phyloP scores from a whole-genome alignment of 64 coral and sea anemone species.

The Trachythela sp. region DNA sequence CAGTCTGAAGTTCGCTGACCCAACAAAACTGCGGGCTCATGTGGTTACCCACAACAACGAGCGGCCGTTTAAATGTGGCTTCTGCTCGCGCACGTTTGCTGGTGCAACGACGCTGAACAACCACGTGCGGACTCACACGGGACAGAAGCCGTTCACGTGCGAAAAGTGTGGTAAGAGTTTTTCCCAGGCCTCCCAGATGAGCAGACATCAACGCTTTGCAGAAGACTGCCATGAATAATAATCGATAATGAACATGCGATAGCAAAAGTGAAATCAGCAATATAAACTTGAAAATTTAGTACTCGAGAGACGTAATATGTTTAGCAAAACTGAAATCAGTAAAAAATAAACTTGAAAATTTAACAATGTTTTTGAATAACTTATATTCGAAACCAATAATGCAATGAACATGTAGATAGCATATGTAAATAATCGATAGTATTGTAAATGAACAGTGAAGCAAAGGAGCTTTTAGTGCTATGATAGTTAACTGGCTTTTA shows the following conservation, averaged over 20 bases:
- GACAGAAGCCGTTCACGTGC: conserved; percentile 51
- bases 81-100: conserved; percentile 56
- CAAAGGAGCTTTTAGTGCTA: no score
- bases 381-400: no score
- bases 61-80: conserved; percentile 19
- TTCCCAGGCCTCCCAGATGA: conserved; percentile 43
- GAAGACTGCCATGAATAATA: conserved; percentile 19
- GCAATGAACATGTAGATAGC: no score
- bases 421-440: no score
- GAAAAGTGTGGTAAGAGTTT: conserved; percentile 47
- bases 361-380: conserved; percentile 20
- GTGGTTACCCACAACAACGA: conserved; percentile 17
- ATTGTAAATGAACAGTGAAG: no score
- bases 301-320: not conserved
- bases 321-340: not conserved
- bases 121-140: conserved; percentile 57
- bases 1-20: not conserved
- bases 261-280: not conserved
- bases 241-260: not conserved
- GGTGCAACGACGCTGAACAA: conserved; percentile 61
- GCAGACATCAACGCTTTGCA: conserved; percentile 36
- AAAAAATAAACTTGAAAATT: not conserved
- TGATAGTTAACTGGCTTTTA: no score
- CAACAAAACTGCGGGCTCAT: conserved; percentile 10
- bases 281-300: conserved; percentile 5